These are phyloP conservation scores for Otus sunia DNA, from an alignment of 2,113 vertebrate species.

Conservation along the genomic window DNA sequence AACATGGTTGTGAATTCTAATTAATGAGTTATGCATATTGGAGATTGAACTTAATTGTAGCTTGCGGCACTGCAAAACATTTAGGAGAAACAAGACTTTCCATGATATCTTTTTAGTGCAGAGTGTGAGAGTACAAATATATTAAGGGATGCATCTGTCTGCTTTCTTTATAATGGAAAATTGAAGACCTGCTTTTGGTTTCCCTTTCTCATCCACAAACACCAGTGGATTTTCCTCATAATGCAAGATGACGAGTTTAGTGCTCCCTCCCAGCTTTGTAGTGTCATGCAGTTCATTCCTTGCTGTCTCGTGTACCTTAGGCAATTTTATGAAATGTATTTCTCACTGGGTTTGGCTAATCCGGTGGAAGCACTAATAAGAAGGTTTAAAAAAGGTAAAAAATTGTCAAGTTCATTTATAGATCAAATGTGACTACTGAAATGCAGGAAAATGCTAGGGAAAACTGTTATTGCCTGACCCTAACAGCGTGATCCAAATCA, in stretches of 20 bases:
- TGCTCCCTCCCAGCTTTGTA: background rate
- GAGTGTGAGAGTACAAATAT: background rate
- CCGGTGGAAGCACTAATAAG: background rate
- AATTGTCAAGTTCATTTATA: background rate
- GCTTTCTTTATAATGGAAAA: background rate
- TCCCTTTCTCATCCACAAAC: background rate
- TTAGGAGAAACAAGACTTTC: background rate
- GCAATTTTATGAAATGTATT: background rate
- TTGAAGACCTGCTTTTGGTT: background rate
- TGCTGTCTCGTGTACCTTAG: background rate
- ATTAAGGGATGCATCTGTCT: background rate
- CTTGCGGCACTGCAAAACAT: background rate
- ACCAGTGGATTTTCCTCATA: background rate
- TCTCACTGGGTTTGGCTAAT: background rate
- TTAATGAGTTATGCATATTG: background rate
- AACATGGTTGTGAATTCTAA: background rate
- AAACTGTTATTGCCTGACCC: background rate
- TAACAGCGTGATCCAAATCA: background rate
- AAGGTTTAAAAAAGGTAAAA: background rate
- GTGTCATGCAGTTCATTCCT: background rate
- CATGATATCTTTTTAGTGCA: background rate
- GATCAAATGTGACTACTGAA: background rate
- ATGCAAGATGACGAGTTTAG: background rate
- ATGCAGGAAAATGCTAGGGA: background rate
- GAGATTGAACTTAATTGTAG: background rate